These are phyloP conservation scores for Microcebus griseorufus DNA, from an alignment of 2,113 vertebrate species.

Conservation along the genomic window DNA sequence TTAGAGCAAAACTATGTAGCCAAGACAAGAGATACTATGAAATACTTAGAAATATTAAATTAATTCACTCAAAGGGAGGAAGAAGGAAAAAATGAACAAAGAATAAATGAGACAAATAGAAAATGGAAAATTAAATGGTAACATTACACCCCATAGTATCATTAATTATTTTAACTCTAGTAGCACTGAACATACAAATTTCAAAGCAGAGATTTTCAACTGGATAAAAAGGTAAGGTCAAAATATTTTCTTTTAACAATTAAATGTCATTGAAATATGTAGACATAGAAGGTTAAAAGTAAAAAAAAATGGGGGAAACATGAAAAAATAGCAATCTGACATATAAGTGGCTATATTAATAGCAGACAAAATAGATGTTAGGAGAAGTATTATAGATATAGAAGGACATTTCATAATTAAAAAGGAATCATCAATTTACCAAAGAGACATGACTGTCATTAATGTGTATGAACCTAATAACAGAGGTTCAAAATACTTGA, in stretches of 20 bases:
- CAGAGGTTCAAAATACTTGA: background rate
- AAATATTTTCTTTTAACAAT: background rate
- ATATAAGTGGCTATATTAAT: background rate
- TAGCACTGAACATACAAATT: background rate
- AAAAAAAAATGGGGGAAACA: background rate
- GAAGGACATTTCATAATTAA: background rate
- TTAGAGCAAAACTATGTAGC: background rate
- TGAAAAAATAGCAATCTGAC: background rate
- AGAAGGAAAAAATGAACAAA: background rate
- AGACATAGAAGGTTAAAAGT: background rate
- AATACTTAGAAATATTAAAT: background rate
- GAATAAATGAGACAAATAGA: background rate
- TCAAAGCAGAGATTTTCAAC: background rate
- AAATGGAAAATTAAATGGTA: background rate
- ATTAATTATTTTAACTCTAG: background rate
- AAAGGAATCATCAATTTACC: background rate
- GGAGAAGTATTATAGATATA: background rate
- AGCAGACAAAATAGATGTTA: background rate
- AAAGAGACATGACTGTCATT: background rate
- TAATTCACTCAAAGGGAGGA: background rate
- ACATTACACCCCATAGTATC: background rate
- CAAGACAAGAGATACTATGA: background rate
- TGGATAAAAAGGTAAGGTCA: background rate
- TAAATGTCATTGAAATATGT: slow-evolving; percentile 17
- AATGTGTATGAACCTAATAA: background rate